These are phyloP conservation scores for Collichthys lucidus DNA, from an alignment of 2,113 vertebrate species.

Conservation along the genomic window DNA sequence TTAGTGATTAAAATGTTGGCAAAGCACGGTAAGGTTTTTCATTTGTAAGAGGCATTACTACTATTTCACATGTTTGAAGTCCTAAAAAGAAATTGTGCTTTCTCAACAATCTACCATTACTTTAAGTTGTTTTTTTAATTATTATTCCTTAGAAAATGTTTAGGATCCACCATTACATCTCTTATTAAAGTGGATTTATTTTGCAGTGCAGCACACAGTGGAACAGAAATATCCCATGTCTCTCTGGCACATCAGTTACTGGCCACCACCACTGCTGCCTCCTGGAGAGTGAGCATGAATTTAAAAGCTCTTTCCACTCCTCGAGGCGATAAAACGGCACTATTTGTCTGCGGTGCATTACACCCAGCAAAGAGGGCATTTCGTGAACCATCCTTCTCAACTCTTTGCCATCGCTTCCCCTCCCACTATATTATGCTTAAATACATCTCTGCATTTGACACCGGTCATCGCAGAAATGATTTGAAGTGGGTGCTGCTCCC, in stretches of 20 bases:
- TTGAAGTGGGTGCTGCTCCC: slow-evolving; percentile 29
- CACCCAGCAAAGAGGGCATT: slow-evolving; percentile 66
- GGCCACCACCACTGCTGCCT: slow-evolving; percentile 44
- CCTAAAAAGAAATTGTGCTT: background rate
- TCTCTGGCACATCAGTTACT: slow-evolving; percentile 67
- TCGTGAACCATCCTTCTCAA: slow-evolving; percentile 45
- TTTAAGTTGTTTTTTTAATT: background rate
- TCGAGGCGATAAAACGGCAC: slow-evolving; percentile 68
- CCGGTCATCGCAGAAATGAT: slow-evolving; percentile 55
- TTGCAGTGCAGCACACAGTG: slow-evolving; percentile 34
- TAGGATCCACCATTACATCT: background rate
- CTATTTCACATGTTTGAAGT: background rate
- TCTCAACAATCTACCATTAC: background rate
- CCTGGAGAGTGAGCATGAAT: slow-evolving; percentile 76
- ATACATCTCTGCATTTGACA: slow-evolving; percentile 63
- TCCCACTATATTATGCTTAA: slow-evolving; percentile 66
- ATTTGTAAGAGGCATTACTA: background rate
- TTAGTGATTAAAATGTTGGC: background rate
- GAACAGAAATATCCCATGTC: slow-evolving; percentile 61
- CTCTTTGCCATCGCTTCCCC: slow-evolving; percentile 38
- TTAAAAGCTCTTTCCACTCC: slow-evolving; percentile 73
- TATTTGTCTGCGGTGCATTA: slow-evolving; percentile 80
- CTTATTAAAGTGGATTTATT: slow-evolving; percentile 37
- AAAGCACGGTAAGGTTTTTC: background rate
- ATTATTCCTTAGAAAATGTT: background rate